Base-by-base conservation (phyloP, 2,888 invertebrate genomes). In the Xanthorhoe spadicearia region DNA sequence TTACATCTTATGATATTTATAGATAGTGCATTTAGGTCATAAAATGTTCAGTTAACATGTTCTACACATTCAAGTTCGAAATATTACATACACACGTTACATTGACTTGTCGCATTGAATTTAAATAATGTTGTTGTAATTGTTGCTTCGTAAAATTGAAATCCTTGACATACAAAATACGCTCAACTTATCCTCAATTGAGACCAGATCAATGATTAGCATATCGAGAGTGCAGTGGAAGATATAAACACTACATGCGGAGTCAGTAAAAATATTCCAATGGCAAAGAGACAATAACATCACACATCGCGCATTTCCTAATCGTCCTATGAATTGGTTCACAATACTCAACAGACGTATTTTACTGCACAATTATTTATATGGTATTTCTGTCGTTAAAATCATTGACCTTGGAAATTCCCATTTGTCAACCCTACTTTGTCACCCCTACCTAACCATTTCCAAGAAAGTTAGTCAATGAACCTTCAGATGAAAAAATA, bases 151-250 rank as follows among this genome's bases (percentile, higher is more conserved):
- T 48, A 13, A 35, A 32, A 58, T 55, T 46, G 19, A 71, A 70
- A 55, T 62, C 80, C 80, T 78, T 81, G 79, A 77, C 78, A 79
- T 46, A 81, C 71, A 76, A 74, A n/a, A 70, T 61, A 61, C 55
- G 54, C 53, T 68, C 67, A 56, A 65, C 70, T 75, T 66, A 60
- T 50, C 70, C 73, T 72, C 74, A 67, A 76, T 70, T 48, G 51
- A 60, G 52, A 58, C 28, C 35, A 17, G 23, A 64, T 62, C 64
- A 68, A 48, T 55, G 9, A 56, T 35, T 61, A 10, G 49, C 8
- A 32, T 61, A 48, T 48, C 10, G 19, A 19, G 8, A 28, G 23
- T n/a, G 13, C 9, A 9, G 2, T 28, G 8, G 18, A 35, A 35
- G 35, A 53, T 10, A 35, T 17, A 15, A 48, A 7, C 17, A 15